phyloP scores from a whole-genome alignment of 2,888 invertebrate genomes.

The Andrena trimmerana region DNA sequence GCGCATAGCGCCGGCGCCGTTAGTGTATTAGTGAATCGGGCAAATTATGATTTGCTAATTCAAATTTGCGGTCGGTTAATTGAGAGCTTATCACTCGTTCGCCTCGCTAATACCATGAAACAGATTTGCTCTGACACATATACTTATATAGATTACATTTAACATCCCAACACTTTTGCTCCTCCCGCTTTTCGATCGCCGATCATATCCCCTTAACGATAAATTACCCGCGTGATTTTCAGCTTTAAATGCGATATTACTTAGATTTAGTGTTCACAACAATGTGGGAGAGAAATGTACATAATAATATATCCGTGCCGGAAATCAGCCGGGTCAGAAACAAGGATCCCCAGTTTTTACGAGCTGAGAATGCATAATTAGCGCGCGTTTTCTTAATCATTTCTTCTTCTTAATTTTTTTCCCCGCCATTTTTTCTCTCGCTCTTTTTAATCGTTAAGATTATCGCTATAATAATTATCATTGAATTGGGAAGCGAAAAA shows the following conservation, averaged over 20 bases:
- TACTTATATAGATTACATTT: conserved; percentile 46
- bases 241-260: conserved; percentile 27
- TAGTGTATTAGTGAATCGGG: neutral
- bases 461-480: conserved; percentile 57
- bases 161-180: conserved; percentile 44
- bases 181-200: conserved; percentile 7
- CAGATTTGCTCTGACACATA: conserved; percentile 40
- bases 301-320: conserved; percentile 51
- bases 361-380: conserved; percentile 49
- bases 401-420: too few species aligned
- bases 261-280: conserved; percentile 60
- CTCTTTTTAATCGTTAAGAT: conserved; percentile 34
- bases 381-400: neutral
- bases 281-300: conserved; percentile 55
- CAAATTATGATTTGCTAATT: conserved; percentile 18
- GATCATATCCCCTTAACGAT: conserved; percentile 31
- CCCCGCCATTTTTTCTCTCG: neutral
- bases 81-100: conserved; percentile 24
- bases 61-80: conserved; percentile 5
- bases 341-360: conserved; percentile 45
- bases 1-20: neutral
- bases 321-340: conserved; percentile 28
- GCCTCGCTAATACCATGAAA: conserved; percentile 4
- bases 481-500: conserved; percentile 59
- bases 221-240: conserved; percentile 41